Conservation (phyloP, 2,113 vertebrate genomes). For the Notothenia rossii region DNA sequence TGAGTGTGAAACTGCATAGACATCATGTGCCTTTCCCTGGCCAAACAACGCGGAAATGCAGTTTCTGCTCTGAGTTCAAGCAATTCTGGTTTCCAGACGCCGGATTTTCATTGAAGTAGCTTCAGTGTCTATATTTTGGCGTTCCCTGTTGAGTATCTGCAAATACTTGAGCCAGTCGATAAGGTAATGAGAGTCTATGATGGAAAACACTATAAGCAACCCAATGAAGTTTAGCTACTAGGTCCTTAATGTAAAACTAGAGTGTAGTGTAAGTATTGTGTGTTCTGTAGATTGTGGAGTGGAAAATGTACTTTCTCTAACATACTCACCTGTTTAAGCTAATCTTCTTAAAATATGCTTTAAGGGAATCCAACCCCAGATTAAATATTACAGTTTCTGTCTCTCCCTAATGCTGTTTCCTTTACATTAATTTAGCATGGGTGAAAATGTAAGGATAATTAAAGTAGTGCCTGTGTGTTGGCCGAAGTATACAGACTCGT, state of each 20-base stretch:
- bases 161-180: background rate
- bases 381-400: background rate
- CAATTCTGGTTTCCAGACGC: constrained; percentile 54
- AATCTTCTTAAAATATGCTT: background rate
- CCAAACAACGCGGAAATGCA: constrained; percentile 38
- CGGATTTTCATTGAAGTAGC: constrained; percentile 17
- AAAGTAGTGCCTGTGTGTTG: constrained; percentile 15
- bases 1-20: constrained; percentile 55
- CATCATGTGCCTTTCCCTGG: constrained; percentile 34
- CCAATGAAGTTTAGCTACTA: background rate
- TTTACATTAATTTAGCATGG: constrained; percentile 13
- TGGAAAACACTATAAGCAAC: background rate
- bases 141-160: background rate
- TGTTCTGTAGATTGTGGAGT: background rate
- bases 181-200: background rate
- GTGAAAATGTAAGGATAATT: background rate
- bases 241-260: constrained; percentile 16
- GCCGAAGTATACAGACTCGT: constrained; percentile 15
- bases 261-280: constrained; percentile 10
- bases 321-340: background rate
- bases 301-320: background rate
- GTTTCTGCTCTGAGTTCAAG: constrained; percentile 37
- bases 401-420: background rate
- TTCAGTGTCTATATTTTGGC: constrained; percentile 6
- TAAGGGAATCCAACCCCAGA: constrained; percentile 3